Evolutionary conservation across 1,140 invertebrate species (phyloP), one percentile per base, ranked within the genome.

Genomic region (Mya arenaria): DNA sequence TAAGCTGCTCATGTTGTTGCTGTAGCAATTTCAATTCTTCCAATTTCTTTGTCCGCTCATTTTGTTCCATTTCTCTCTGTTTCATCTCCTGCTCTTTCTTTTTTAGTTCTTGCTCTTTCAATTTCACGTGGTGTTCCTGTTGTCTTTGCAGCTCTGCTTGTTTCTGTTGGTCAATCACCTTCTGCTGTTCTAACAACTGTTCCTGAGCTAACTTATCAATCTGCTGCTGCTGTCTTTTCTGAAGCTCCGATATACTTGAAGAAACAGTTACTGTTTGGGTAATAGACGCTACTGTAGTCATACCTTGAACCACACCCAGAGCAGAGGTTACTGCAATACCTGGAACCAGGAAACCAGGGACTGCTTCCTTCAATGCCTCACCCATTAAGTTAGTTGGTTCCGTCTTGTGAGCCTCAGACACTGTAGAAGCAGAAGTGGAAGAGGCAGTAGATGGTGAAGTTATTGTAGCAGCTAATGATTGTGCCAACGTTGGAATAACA

Each of bases 1-100:
- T 82, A 30, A 84, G 84, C 34, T 86, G 55, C 56, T 79, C 60
- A 28, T 86, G 74, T 17, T 88, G 86, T 34, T 86, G 86, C 55
- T 86, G 86, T 34, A 56, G 44, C 15, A 25, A 28, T 44, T 82
- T 72, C 37, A 48, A 63, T 1, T 72, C 58, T 23, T 63, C 79
- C 44, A 63, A 41, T 25, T 3, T 82, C 68, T 30, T 63, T 68
- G 30, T 73, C 63, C n/a, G 73, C 28, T 10, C 66, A 23, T 62
- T 17, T 28, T 62, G 58, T 19, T 23, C 15, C 58, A 19, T n/a
- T 17, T 62, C 17, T 17, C 23, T 62, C 13, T 62, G 56, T 56
- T 80, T 60, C 55, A 41, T 71, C 28, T 48, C 30, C 37, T 79
- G 63, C n/a, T 82, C 69, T 25, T 65, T 72, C 39, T 73, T 62